Percentiles rank a stretch among this genome's conserved stretches.
Conservation (phyloP, 2,888 invertebrate species). For the Lithophane socia region DNA sequence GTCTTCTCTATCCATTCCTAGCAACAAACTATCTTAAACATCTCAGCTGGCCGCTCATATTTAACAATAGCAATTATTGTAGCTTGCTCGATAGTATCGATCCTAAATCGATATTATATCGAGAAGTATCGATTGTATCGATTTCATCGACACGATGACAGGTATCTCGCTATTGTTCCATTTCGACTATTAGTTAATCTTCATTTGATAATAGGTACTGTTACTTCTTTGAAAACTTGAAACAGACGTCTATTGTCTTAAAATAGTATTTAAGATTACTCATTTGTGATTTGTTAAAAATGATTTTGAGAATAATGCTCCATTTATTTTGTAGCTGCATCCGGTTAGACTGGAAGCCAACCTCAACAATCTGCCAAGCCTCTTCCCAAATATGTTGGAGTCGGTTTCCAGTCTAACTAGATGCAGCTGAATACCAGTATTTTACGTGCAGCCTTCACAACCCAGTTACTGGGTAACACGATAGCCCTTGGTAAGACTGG, state of each 20-base stretch:
- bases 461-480: not conserved
- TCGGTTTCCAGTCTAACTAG: not conserved
- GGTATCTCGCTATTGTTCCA: constrained; percentile 63
- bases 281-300: too few relatives aligned
- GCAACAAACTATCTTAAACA: constrained; percentile 25
- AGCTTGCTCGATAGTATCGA: constrained; percentile 63
- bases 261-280: not conserved
- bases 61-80: constrained; percentile 81
- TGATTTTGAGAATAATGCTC: too few relatives aligned
- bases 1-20: constrained; percentile 52
- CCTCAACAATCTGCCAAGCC: not conserved
- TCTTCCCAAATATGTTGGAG: not conserved
- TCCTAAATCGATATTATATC: constrained; percentile 60
- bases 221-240: constrained; percentile 7
- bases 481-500: too few relatives aligned
- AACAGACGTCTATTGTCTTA: constrained; percentile 5
- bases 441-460: not conserved
- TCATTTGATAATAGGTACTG: constrained; percentile 20
- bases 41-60: constrained; percentile 46
- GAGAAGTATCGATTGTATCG: constrained; percentile 55
- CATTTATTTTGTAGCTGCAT: not conserved
- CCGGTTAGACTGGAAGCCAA: not conserved
- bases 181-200: constrained; percentile 52
- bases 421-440: not conserved
- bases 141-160: constrained; percentile 67